These are phyloP conservation scores for Calypte anna DNA, from an alignment of 2,113 vertebrate species.

Conservation along the genomic window DNA sequence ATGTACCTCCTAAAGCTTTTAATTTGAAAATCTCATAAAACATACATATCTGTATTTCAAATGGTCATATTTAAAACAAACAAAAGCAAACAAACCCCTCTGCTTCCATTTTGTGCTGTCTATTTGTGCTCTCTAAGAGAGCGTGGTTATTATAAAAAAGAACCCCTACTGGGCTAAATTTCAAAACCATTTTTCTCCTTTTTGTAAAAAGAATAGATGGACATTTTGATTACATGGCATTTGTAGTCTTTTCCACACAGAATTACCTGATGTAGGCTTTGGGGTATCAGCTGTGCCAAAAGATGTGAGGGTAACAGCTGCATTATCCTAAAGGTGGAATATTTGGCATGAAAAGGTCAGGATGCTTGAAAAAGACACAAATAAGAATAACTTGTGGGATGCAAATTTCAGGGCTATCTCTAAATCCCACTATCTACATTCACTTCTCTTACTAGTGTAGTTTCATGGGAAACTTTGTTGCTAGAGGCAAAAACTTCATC, in stretches of 20 bases:
- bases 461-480: not conserved
- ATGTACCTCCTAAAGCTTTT: not conserved
- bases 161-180: no score
- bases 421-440: not conserved
- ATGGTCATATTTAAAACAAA: not conserved
- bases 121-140: not conserved
- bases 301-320: not conserved
- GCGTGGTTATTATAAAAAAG: not conserved
- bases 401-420: not conserved
- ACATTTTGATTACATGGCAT: not conserved
- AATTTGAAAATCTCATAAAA: not conserved
- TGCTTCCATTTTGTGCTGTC: accelerated
- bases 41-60: not conserved
- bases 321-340: not conserved
- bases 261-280: not conserved
- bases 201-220: not conserved
- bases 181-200: accelerated
- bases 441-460: not conserved
- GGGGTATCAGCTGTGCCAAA: not conserved
- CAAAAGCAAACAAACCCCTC: not conserved
- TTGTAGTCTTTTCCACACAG: not conserved
- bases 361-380: not conserved
- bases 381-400: not conserved
- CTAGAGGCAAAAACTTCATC: not conserved
- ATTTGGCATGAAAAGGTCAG: not conserved